Evolutionary conservation across 2,797 vertebrate genomes (phyloP), one percentile per base, ranked within the genome.

Genomic region (Chrysocyon brachyurus): DNA sequence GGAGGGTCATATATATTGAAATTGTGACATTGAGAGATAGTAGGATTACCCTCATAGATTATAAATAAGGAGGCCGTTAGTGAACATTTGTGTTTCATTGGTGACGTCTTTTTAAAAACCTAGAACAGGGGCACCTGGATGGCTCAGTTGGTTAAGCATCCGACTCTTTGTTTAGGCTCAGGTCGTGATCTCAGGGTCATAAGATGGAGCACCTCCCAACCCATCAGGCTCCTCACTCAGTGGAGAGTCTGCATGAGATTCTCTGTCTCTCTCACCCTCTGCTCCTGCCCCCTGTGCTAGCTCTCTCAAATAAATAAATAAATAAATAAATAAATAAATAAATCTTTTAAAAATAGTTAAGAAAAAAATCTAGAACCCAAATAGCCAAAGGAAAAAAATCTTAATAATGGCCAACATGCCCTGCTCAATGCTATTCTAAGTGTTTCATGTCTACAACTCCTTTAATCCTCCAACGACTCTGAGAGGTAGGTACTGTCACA

Each of bases 1-100:
- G 5, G 12, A 14, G 28, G 40, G 40, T 14, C 9, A 31, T 40
- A 0, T 16, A 6, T 49, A 40, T 3, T 12, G 56, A 97, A 77
- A 90, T 4, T 56, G 22, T 36, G 72, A 24, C n/a, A 56, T 5
- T 33, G 24, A 22, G 22, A 14, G 6, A 31, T 33, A 28, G 31
- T 40, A 63, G 61, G 49, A 85, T 57, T 63, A 64, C 66, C 66
- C 21, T 10, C 31, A 68, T 16, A 63, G 31, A 52, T 28, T 63
- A 66, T n/a, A 82, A 87, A 31, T n/a, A 73, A 93, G 87, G 70
- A 94, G 70, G 54, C n/a, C n/a, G 59, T 14, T 82, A 46, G 31
- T 52, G n/a, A 87, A 49, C 14, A 33, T n/a, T 22, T 28, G 3
- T 49, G 2, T 78, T 92, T 66, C 75, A 92, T 52, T 26, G 15